phyloP scores from a whole-genome alignment of 2,797 vertebrate genomes.

The Chelon labrosus region DNA sequence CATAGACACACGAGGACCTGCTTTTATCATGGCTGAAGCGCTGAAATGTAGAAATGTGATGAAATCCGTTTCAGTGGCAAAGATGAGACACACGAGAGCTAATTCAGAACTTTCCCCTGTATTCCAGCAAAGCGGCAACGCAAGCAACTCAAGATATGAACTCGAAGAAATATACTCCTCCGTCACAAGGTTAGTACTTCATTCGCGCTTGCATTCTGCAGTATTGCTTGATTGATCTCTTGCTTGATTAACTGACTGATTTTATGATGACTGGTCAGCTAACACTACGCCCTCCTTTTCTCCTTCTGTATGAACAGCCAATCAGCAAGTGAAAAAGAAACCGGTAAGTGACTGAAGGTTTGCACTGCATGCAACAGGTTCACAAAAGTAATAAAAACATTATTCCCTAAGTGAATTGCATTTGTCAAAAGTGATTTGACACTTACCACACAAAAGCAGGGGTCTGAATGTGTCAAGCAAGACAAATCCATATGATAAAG shows the following conservation, averaged over 20 bases:
- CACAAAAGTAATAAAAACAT: background rate
- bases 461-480: too few relatives aligned
- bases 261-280: background rate
- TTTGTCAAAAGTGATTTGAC: too few relatives aligned
- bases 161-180: conserved; percentile 95
- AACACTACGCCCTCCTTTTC: conserved; percentile 57
- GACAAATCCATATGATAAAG: too few relatives aligned
- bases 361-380: too few relatives aligned
- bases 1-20: conserved; percentile 5
- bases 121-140: conserved; percentile 93
- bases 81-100: conserved; percentile 24
- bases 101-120: conserved; percentile 20
- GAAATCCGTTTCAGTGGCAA: background rate
- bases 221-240: too few relatives aligned
- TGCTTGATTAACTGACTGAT: background rate
- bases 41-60: background rate
- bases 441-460: too few relatives aligned
- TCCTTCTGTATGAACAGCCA: conserved; percentile 66
- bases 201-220: background rate
- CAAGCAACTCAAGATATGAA: conserved; percentile 93
- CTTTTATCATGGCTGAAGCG: conserved; percentile 15
- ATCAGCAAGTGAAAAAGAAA: conserved; percentile 99
- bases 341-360: conserved; percentile 89
- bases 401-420: too few relatives aligned
- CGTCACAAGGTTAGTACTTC: conserved; percentile 91